phyloP scores from a whole-genome alignment of 2,888 invertebrate genomes.

The Antheraea assamensis region DNA sequence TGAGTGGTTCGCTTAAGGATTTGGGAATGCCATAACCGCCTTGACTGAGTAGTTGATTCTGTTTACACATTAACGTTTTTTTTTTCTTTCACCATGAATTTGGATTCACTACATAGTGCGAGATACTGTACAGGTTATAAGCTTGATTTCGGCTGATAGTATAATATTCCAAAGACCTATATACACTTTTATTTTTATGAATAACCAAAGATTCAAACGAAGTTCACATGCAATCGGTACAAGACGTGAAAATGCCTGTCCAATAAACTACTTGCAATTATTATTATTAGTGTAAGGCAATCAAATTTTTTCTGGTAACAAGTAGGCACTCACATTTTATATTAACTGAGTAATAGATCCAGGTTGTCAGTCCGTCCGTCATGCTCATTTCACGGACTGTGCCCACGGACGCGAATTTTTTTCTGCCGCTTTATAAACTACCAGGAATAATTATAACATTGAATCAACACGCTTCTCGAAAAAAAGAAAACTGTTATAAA shows the following conservation, averaged over 20 bases:
- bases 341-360: conserved; percentile 6
- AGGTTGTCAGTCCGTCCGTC: conserved; percentile 7
- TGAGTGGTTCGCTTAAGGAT: too few species aligned
- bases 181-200: too few species aligned
- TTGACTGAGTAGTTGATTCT: too few species aligned
- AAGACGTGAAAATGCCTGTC: background rate
- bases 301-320: background rate
- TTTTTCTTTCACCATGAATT: too few species aligned
- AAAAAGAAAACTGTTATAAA: background rate
- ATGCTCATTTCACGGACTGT: conserved; percentile 3
- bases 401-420: conserved; percentile 1
- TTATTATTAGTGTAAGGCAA: background rate
- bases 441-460: background rate
- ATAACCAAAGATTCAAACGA: background rate
- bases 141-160: too few species aligned
- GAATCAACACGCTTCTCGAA: conserved; percentile 5
- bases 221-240: background rate
- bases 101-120: too few species aligned
- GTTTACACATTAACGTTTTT: too few species aligned
- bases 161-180: too few species aligned
- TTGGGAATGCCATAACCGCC: too few species aligned
- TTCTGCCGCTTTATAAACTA: background rate
- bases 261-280: background rate
- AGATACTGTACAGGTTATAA: too few species aligned
- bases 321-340: background rate